A percentile compares a stretch with the other conserved stretches of the same genome.
These are phyloP conservation scores for Hydriomena furcata DNA, from an alignment of 2,888 invertebrate genomes.

Conservation along the genomic window DNA sequence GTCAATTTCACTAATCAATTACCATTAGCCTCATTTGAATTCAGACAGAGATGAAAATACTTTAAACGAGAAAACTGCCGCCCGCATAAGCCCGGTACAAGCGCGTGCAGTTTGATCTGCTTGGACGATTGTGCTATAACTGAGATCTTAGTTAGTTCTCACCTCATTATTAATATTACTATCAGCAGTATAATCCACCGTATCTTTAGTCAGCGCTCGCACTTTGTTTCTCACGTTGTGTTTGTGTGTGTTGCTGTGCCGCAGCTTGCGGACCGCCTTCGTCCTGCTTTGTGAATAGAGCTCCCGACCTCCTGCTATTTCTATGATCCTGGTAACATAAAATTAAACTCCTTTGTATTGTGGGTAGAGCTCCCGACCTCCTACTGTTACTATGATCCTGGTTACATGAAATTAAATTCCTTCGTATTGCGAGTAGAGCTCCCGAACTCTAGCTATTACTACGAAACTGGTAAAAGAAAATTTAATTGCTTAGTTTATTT, in stretches of 20 bases:
- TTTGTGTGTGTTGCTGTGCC: slow-evolving; percentile 81
- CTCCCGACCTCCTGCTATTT: slow-evolving; percentile 92
- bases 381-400: slow-evolving; percentile 87
- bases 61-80: too few species aligned
- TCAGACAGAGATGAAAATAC: too few species aligned
- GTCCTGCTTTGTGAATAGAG: slow-evolving; percentile 92
- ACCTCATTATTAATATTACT: slow-evolving; percentile 73
- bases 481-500: neutral
- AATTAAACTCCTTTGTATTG: slow-evolving; percentile 58
- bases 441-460: slow-evolving; percentile 91
- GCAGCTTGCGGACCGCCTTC: slow-evolving; percentile 89
- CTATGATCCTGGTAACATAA: slow-evolving; percentile 69
- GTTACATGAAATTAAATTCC: slow-evolving; percentile 28
- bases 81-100: too few species aligned
- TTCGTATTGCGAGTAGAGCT: slow-evolving; percentile 88
- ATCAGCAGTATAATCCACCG: slow-evolving; percentile 63
- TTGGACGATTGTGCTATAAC: too few species aligned
- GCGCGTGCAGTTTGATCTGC: too few species aligned
- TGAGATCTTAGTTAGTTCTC: too few species aligned
- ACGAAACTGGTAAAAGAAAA: slow-evolving; percentile 65
- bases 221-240: slow-evolving; percentile 77
- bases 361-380: slow-evolving; percentile 92
- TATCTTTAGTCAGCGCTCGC: slow-evolving; percentile 66
- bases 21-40: too few species aligned
- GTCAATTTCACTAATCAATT: too few species aligned